Evolutionary conservation across 2,797 vertebrate species (phyloP), one percentile per base, ranked within the genome.

Genomic region (Craterocephalus amniculus): DNA sequence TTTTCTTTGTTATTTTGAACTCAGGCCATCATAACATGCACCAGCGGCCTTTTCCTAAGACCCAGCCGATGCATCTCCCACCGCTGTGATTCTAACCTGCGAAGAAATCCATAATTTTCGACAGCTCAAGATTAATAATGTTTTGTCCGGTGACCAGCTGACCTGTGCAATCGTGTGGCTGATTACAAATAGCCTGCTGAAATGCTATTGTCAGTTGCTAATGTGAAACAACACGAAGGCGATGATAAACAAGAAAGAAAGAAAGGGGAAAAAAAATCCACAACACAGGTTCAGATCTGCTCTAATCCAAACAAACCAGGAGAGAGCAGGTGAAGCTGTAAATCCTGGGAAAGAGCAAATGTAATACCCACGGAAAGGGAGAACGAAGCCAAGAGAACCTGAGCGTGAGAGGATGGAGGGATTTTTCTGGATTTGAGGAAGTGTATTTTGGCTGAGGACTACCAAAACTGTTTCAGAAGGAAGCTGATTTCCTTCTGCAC

Each of bases 121-220:
- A 82, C 88, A 82, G 55, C 81, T 72, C 57, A 72, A 83, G 88
- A 91, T 90, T 83, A 82, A 88, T 85, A 71, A 79, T 74, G 86
- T 77, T 88, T 87, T 81, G 74, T 71, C 78, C 67, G 59, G 86
- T 85, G 75, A 83, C 74, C 72, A 72, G 81, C 87, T 84, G 86
- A 91, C 81, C 73, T 14, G 81, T 74, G 77, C 79, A 79, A 63
- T 74, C 22, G 40, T 58, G 68, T 73, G 83, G 81, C 79, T 79
- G 88, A 84, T 87, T 87, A 84, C 83, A 88, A 87, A 88, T 78
- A 66, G 86, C 66, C 85, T 84, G 71, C 69, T 84, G 76, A 86
- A 78, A 83, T 63, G 56, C 68, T 27, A 27, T 52, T 70, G 81
- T 81, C 81, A 63, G 61, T 72, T 26, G 70, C 61, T 84, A 81